Evolutionary conservation across 2,113 vertebrate species (phyloP), one percentile per base, ranked within the genome.

Genomic region (Egretta garzetta): DNA sequence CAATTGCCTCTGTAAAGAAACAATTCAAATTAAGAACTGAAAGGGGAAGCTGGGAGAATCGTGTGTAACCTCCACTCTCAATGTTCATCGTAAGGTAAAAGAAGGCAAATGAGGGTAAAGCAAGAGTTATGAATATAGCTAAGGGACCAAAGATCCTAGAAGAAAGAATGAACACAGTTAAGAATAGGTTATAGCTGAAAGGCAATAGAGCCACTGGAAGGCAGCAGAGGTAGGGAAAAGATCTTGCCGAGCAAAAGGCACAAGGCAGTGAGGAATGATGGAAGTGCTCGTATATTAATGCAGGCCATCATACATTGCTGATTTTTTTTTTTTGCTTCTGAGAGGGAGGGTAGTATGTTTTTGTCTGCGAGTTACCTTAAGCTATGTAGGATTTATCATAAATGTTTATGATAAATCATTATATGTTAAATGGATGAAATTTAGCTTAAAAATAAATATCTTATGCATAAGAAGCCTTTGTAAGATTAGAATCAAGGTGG

Each of bases 151-250:
- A 67, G 9, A 56, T 53, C 35, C 49, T 35, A 23, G 59, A 66
- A 74, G 22, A 66, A 71, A 19, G 22, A 82, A 50, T 0, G 9
- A 58, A 41, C 17, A 1, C 9, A 27, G 6, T 47, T 45, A 67
- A 90, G 86, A 30, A 15, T 9, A n/a, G 15, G 35, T 82, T 45
- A 26, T 28, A 76, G 43, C 32, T 68, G 80, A 68, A 80, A 88
- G 58, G 67, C 72, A 52, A 18, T 6, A 72, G 18, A 68, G 49
- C 83, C 67, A 56, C 91, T 92, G 89, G 89, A 94, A 97, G 52
- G 71, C 91, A 94, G 74, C 71, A 90, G 80, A 95, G 71, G n/a
- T 28, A 68, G 95, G n/a, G 43, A 80, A 89, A 90, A 86, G 71
- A 84, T 86, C 28, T 52, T 37, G 9, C 13, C 16, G 33, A 67